A percentile compares a stretch with the other conserved stretches of the same genome.
Conservation (phyloP, 2,113 vertebrate species). For the Perca fluviatilis region DNA sequence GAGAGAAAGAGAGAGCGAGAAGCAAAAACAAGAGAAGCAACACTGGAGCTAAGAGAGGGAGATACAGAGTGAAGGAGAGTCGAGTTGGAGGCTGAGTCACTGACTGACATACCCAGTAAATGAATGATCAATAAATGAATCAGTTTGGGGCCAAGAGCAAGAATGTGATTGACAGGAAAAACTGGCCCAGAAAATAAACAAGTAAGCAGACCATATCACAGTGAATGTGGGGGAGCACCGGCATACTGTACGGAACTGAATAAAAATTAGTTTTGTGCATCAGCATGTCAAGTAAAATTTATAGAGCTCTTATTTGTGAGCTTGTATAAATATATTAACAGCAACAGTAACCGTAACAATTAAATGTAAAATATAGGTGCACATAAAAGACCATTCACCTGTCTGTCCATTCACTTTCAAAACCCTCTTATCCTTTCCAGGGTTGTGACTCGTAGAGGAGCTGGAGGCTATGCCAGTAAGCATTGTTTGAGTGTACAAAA, state of each 20-base stretch:
- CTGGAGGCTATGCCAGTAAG: not conserved
- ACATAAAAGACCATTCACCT: not conserved
- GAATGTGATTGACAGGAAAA: slow-evolving; percentile 39
- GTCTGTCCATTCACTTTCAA: not conserved
- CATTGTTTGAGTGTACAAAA: not conserved
- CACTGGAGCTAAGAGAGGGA: slow-evolving; percentile 6
- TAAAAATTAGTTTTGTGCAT: slow-evolving; percentile 6
- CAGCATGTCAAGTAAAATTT: slow-evolving; percentile 3
- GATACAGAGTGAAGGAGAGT: not conserved
- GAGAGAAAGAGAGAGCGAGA: slow-evolving; percentile 7
- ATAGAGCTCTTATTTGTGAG: not conserved
- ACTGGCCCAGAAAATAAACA: slow-evolving; percentile 33
- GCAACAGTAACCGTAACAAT: no score
- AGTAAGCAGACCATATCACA: not conserved
- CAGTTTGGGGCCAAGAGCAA: slow-evolving; percentile 36
- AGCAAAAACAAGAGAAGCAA: slow-evolving; percentile 17
- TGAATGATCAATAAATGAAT: slow-evolving; percentile 62
- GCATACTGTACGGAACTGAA: slow-evolving; percentile 13
- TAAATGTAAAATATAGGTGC: not conserved
- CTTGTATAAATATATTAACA: not conserved
- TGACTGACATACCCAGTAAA: slow-evolving; percentile 46
- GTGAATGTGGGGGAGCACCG: not conserved
- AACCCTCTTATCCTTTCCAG: not conserved
- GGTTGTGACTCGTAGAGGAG: not conserved
- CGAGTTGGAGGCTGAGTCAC: slow-evolving; percentile 29